A percentile compares a stretch with the other conserved stretches of the same genome.
Evolutionary conservation across 2,113 vertebrate species (phyloP).

Genomic region (Scopus umbretta): DNA sequence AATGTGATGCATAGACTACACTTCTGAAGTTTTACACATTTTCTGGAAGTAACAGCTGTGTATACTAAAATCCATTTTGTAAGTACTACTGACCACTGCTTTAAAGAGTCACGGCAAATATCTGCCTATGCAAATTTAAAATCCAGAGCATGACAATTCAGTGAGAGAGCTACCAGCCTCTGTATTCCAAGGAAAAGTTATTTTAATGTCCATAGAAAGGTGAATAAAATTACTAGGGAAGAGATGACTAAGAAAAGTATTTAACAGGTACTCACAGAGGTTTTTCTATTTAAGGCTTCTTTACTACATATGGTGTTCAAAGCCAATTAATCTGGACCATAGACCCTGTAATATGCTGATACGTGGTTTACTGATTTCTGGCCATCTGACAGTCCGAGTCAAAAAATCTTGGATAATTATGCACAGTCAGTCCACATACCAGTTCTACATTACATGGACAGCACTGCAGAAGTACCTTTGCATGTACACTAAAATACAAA

Average conservation of each 20-base stretch:
- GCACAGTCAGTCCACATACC: background rate
- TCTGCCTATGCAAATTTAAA: background rate
- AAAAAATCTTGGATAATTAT: background rate
- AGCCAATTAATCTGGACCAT: background rate
- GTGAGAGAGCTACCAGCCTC: background rate
- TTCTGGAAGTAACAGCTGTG: background rate
- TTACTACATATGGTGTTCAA: background rate
- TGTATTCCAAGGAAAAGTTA: background rate
- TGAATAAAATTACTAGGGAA: background rate
- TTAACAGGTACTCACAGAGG: background rate
- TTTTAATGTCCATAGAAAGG: background rate
- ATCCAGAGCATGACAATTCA: background rate
- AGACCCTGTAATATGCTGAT: background rate
- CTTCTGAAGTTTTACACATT: background rate
- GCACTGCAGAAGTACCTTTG: background rate
- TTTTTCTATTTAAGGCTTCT: background rate
- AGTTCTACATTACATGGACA: background rate
- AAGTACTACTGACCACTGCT: background rate
- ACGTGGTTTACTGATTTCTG: background rate
- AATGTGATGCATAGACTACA: background rate
- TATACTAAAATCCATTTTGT: background rate
- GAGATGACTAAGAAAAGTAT: background rate
- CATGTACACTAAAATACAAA: background rate
- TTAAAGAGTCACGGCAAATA: background rate
- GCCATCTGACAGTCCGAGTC: background rate